Base-by-base conservation (phyloP, 2,113 vertebrate species). In the Forbesichthys papilliferus region DNA sequence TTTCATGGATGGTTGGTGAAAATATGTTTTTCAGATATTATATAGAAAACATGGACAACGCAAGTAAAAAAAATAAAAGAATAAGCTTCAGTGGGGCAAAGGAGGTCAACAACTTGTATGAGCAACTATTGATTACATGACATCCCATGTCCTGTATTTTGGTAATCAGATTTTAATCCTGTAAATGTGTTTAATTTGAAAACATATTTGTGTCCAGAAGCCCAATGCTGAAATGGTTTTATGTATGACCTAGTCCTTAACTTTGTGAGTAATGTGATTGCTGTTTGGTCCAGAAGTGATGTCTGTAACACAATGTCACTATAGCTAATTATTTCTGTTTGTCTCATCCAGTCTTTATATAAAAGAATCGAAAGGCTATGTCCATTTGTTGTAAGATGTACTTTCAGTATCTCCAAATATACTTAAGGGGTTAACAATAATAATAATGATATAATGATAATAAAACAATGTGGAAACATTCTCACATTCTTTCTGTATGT, bases 331-430 rank as follows among this genome's bases (percentile, higher is more conserved):
- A 33, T 71, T 65, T 69, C 66, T 77, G 49, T 61, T 77, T 51
- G 36, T 42, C 36, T 14, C 54, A 59, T 63, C 57, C 34, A 68
- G 53, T 71, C 57, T 66, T 69, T 74, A 71, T 73, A 62, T 81
- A 58, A 12, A 47, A 54, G 55, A 84, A 79, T 55, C 66, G 56
- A 56, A 79, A 78, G 69, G 89, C 71, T 60, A 18, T 87, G 82
- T 90, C 71, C 86, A 79, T 85, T 78, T 88, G 78, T 88, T 85
- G 83, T 89, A 75, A 81, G 57, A 55, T 90, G 87, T 91, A 82
- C 78, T 83, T 91, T 85, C 74, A 83, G 66, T 90, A 79, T 88
- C 69, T 81, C 73, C 55, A 69, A 64, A 69, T 66, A 73, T 73
- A 61, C 75, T 52, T 49, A 53, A 79, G 54, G 77, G 62, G 77